Conservation (phyloP, 2,113 vertebrate species). For the Sinosuthora webbiana region DNA sequence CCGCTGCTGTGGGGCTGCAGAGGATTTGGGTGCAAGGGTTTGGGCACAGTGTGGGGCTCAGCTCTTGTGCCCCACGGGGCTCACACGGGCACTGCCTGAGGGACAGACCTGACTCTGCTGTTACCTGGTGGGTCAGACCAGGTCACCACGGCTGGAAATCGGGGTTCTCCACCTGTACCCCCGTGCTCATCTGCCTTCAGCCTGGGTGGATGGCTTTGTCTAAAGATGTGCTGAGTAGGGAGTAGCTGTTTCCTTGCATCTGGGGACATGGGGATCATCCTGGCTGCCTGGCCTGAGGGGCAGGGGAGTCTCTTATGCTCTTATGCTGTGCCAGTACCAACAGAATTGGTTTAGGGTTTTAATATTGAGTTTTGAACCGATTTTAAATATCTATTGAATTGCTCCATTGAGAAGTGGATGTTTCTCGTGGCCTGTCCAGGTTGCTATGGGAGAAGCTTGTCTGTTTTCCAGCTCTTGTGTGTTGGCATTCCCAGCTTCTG, state of each 20-base stretch:
- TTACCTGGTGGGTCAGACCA: neutral
- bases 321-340: neutral
- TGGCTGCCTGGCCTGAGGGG: neutral
- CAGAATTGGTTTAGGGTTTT: neutral
- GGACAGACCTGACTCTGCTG: accelerated
- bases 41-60: accelerated
- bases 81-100: accelerated
- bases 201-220: neutral
- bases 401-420: neutral
- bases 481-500: neutral
- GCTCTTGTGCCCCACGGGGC: neutral
- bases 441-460: neutral
- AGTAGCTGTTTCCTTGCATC: neutral
- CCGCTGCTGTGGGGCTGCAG: accelerated
- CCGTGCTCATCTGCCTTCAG: neutral
- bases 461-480: neutral
- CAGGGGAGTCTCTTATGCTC: neutral
- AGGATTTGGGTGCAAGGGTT: neutral
- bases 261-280: neutral
- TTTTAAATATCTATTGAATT: neutral
- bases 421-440: neutral
- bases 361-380: neutral
- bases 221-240: neutral
- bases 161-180: accelerated
- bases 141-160: neutral